Evolutionary conservation across 2,888 invertebrate species (phyloP).

Genomic region (Leptothorax acervorum): DNA sequence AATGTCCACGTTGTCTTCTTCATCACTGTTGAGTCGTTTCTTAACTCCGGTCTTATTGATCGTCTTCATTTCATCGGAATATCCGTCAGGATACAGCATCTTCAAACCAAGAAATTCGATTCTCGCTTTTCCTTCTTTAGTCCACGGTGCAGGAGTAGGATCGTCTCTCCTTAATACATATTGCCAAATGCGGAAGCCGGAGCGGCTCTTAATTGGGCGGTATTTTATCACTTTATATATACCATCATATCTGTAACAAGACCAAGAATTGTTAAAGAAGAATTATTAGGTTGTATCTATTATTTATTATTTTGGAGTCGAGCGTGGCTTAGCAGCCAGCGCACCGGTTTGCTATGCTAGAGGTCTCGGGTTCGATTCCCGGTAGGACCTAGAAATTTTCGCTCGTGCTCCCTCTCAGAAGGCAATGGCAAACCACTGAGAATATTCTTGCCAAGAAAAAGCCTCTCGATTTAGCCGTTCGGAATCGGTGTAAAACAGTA

Average conservation of each 20-base stretch:
- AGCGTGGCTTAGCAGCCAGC: no score
- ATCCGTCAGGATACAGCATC: slow-evolving; percentile 89
- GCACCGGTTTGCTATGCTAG: no score
- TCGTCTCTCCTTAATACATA: slow-evolving; percentile 93
- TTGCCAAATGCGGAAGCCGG: slow-evolving; percentile 92
- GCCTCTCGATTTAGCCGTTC: no score
- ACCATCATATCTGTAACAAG: slow-evolving; percentile 90
- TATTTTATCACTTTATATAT: slow-evolving; percentile 95
- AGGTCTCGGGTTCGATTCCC: no score
- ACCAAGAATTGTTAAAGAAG: slow-evolving; percentile 46
- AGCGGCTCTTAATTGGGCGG: slow-evolving; percentile 91
- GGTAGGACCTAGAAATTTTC: no score
- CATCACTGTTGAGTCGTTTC: slow-evolving; percentile 64
- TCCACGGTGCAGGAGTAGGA: slow-evolving; percentile 93
- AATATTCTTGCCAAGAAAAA: no score
- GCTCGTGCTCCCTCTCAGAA: no score
- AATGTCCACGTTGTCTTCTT: slow-evolving; percentile 75
- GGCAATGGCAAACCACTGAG: no score
- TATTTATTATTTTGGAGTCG: background rate
- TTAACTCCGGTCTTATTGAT: slow-evolving; percentile 60
- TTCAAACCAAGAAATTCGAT: slow-evolving; percentile 77
- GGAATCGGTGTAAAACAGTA: no score
- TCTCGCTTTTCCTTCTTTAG: slow-evolving; percentile 88
- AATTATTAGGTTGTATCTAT: background rate
- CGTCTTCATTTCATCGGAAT: slow-evolving; percentile 78